Evolutionary conservation across 2,888 invertebrate genomes (phyloP).

Genomic region (Tiliacea aurago): DNA sequence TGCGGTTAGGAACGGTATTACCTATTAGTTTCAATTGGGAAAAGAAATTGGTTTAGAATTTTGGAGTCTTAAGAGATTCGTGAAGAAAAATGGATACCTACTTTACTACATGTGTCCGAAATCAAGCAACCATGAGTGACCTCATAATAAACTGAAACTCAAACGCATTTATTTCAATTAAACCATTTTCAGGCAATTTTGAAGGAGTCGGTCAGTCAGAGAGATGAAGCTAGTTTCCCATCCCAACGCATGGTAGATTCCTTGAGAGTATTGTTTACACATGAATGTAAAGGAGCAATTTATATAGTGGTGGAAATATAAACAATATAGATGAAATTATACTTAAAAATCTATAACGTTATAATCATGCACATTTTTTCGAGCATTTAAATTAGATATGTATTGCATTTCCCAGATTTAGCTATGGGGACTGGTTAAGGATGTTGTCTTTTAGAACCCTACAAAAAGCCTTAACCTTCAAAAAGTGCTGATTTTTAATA

Average conservation of each 20-base stretch:
- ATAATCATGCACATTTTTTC: not conserved
- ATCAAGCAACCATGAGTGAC: not conserved
- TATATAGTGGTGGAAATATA: not conserved
- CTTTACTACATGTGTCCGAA: not conserved
- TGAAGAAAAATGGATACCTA: not conserved
- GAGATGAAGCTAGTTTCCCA: not conserved
- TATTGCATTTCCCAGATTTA: not conserved
- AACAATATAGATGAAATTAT: not conserved
- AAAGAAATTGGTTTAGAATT: constrained; percentile 30
- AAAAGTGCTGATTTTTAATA: not conserved
- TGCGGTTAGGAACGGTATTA: constrained; percentile 21
- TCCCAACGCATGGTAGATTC: not conserved
- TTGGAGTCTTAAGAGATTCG: constrained; percentile 2
- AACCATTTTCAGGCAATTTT: too few relatives aligned
- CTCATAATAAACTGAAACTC: not conserved
- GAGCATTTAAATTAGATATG: not conserved
- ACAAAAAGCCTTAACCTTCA: not conserved
- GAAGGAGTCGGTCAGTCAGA: too few relatives aligned
- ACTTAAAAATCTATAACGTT: not conserved
- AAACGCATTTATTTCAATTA: too few relatives aligned
- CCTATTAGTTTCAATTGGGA: constrained; percentile 43
- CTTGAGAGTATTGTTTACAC: not conserved
- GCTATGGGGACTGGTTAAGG: not conserved
- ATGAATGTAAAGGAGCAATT: not conserved
- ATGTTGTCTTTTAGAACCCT: not conserved